phyloP scores from a whole-genome alignment of 1,140 invertebrate species.

The Drosophila mauritiana region DNA sequence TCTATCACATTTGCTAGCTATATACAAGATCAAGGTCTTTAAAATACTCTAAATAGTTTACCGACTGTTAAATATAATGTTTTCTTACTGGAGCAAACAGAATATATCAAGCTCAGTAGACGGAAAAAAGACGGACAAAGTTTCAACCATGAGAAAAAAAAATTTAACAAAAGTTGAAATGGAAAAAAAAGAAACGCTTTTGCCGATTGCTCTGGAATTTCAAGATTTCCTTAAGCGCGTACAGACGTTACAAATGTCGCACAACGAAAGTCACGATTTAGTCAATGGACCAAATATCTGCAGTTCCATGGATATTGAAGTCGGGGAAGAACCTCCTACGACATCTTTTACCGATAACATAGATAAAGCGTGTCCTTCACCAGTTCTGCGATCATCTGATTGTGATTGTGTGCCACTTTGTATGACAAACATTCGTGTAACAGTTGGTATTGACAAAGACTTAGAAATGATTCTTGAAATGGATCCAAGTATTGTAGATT shows the following conservation, averaged over 20 bases:
- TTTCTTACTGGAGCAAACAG: constrained; percentile 68
- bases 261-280: constrained; percentile 2
- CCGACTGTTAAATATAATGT: constrained; percentile 36
- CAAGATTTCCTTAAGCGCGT: constrained; percentile 66
- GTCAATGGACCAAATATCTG: background rate
- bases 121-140: background rate
- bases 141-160: background rate
- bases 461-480: constrained; percentile 88
- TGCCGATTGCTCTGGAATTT: constrained; percentile 47
- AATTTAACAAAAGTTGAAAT: background rate
- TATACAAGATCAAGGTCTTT: constrained; percentile 63
- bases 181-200: background rate
- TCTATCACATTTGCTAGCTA: constrained; percentile 9
- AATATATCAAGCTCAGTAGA: constrained; percentile 1
- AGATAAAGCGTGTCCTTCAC: background rate
- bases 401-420: constrained; percentile 5
- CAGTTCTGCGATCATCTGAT: background rate
- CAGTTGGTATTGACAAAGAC: constrained; percentile 87
- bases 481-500: constrained; percentile 87
- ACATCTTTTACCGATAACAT: constrained; percentile 53
- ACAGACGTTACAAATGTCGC: constrained; percentile 66
- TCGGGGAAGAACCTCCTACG: constrained; percentile 61
- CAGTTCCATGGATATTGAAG: constrained; percentile 37
- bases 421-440: constrained; percentile 85
- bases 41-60: background rate